phyloP scores from a whole-genome alignment of 2,113 vertebrate genomes.

The Melanostigma gelatinosum region DNA sequence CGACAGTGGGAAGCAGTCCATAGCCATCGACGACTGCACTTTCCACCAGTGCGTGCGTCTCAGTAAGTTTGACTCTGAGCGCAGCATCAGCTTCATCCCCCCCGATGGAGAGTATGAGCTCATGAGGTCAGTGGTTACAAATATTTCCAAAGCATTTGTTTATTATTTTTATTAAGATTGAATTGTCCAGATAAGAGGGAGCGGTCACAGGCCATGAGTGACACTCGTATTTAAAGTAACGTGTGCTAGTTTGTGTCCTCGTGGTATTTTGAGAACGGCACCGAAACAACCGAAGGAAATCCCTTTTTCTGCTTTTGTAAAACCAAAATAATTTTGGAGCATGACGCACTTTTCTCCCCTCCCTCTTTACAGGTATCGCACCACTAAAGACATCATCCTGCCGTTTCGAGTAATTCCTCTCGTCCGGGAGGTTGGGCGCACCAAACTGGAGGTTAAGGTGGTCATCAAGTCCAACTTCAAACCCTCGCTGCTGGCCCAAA shows the following conservation, averaged over 20 bases:
- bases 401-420: slow-evolving; percentile 98
- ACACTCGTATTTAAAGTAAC: background rate
- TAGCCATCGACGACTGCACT: slow-evolving; percentile 99
- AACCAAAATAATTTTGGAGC: background rate
- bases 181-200: background rate
- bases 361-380: slow-evolving; percentile 89
- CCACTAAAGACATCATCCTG: slow-evolving; percentile 99
- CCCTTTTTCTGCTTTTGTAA: background rate
- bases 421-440: slow-evolving; percentile 97
- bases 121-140: slow-evolving; percentile 88
- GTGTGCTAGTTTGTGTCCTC: background rate
- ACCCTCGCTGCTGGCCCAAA: slow-evolving; percentile 97
- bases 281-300: background rate
- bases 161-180: no score
- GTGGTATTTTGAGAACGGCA: background rate
- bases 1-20: slow-evolving; percentile 96
- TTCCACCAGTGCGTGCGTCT: slow-evolving; percentile 99
- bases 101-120: slow-evolving; percentile 99
- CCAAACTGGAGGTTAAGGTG: slow-evolving; percentile 98
- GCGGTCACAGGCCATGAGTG: background rate
- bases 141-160: background rate
- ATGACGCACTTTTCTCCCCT: rapidly evolving
- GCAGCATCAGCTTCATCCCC: slow-evolving; percentile 99
- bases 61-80: slow-evolving; percentile 99
- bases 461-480: slow-evolving; percentile 99